Percentiles rank a stretch among this genome's conserved stretches.
phyloP scores from a whole-genome alignment of 2,797 vertebrate genomes.

The Halcyon badia region DNA sequence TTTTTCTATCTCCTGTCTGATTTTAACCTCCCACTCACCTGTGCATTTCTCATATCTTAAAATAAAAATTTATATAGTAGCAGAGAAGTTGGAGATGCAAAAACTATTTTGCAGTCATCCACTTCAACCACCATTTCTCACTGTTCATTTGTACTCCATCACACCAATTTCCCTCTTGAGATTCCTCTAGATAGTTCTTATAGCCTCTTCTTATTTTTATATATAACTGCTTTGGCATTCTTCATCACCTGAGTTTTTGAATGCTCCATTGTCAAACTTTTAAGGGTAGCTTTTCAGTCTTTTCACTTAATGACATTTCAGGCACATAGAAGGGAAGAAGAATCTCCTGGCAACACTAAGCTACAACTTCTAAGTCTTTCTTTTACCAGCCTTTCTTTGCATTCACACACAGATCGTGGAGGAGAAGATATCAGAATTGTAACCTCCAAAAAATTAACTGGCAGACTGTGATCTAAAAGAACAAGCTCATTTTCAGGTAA shows the following conservation, averaged over 20 bases:
- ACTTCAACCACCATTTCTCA: background rate
- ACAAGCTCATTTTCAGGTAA: background rate
- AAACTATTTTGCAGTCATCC: background rate
- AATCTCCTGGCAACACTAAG: background rate
- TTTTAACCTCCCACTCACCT: background rate
- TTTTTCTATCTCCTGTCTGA: background rate
- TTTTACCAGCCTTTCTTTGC: background rate
- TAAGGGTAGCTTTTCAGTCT: background rate
- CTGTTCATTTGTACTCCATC: background rate
- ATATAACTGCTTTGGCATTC: background rate
- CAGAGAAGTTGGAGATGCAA: background rate
- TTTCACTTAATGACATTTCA: background rate
- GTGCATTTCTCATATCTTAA: background rate
- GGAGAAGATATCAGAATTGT: background rate
- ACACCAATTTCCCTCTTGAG: background rate
- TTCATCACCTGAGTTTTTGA: background rate
- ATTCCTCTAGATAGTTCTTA: background rate
- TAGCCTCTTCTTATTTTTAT: background rate
- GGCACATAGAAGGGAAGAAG: background rate
- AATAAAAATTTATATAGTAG: background rate
- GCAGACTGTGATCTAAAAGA: background rate
- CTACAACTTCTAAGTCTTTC: background rate
- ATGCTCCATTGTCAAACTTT: background rate
- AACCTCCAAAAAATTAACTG: background rate
- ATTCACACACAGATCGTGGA: background rate